These are phyloP conservation scores for Oxyura jamaicensis DNA, from an alignment of 2,113 vertebrate genomes.

Conservation along the genomic window DNA sequence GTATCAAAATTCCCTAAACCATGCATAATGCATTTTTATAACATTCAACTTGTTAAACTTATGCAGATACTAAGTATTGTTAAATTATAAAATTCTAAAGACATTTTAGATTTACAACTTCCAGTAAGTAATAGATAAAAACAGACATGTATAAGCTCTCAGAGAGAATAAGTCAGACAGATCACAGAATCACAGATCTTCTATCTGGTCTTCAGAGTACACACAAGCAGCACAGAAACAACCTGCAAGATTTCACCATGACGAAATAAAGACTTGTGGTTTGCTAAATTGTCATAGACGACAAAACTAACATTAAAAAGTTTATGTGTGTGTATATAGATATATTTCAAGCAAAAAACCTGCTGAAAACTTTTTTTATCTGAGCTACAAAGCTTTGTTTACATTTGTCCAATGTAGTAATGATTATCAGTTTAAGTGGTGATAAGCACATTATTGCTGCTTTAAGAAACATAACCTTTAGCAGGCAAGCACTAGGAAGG, in stretches of 20 bases:
- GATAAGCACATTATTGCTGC: background rate
- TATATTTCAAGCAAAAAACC: background rate
- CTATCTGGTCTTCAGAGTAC: background rate
- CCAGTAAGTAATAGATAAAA: background rate
- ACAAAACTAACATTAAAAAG: background rate
- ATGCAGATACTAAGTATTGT: background rate
- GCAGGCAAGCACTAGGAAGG: background rate
- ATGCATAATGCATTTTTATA: background rate
- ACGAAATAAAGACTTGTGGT: background rate
- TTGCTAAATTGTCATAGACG: background rate
- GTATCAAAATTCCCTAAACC: background rate
- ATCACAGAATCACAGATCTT: background rate
- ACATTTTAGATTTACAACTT: background rate
- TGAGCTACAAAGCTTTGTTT: background rate
- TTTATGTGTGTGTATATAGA: background rate
- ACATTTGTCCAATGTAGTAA: background rate
- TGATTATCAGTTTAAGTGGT: background rate
- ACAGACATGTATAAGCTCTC: background rate
- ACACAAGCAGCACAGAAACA: background rate
- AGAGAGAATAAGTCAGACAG: background rate
- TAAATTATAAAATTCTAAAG: background rate
- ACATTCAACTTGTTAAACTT: background rate
- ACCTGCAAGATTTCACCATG: background rate
- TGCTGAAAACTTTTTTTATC: background rate
- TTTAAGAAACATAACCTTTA: constrained; percentile 3